Percentiles rank a stretch among this genome's conserved stretches.
These are phyloP conservation scores for Lochmaea capreae DNA, from an alignment of 2,888 invertebrate species.

Conservation along the genomic window DNA sequence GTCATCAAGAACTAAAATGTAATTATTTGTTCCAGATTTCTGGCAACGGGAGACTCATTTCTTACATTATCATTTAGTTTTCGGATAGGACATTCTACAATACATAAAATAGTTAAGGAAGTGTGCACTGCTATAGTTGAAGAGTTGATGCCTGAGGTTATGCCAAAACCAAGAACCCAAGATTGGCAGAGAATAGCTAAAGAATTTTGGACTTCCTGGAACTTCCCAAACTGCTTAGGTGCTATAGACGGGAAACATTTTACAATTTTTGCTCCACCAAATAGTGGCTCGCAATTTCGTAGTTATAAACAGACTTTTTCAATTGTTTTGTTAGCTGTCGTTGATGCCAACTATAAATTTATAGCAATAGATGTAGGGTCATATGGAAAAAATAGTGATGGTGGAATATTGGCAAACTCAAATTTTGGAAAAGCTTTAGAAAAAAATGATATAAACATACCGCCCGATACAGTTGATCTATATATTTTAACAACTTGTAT, in stretches of 20 bases:
- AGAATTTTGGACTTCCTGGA: conserved; percentile 11
- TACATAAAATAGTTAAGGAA: too few species aligned
- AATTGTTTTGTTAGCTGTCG: conserved; percentile 14
- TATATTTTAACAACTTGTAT: conserved; percentile 13
- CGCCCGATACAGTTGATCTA: conserved; percentile 13
- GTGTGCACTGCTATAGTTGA: too few species aligned
- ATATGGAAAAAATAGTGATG: conserved; percentile 7
- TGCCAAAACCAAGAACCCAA: too few species aligned
- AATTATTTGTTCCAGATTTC: too few species aligned
- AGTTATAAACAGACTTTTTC: conserved; percentile 16
- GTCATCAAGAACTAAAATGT: too few species aligned
- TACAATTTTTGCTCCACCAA: conserved; percentile 18
- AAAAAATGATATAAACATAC: not conserved
- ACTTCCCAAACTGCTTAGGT: conserved; percentile 2
- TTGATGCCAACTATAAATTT: conserved; percentile 4
- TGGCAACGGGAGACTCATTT: too few species aligned
- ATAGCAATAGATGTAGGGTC: conserved; percentile 11
- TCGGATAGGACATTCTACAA: too few species aligned
- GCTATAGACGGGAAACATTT: conserved; percentile 14
- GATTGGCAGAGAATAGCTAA: conserved; percentile 1
- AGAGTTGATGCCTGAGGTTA: too few species aligned
- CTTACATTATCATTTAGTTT: too few species aligned
- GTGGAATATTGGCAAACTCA: conserved; percentile 9
- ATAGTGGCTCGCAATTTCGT: conserved; percentile 17
- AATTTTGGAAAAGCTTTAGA: conserved; percentile 12